Percentiles rank a stretch among this genome's conserved stretches.
These are phyloP conservation scores for Sebastes itinus DNA, from an alignment of 2,797 vertebrate species.

Conservation along the genomic window DNA sequence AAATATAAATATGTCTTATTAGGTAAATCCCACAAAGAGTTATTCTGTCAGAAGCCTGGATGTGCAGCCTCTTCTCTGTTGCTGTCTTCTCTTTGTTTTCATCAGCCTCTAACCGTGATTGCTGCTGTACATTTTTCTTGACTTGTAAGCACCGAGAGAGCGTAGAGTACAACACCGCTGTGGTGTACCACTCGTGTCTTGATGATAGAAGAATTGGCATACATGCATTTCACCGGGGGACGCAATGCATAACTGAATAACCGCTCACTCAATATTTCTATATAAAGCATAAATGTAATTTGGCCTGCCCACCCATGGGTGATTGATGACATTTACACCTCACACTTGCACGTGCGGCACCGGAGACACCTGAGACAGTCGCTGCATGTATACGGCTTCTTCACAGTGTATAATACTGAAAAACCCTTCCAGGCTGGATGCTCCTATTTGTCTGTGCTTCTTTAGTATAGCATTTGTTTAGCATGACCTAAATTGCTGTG, in stretches of 20 bases:
- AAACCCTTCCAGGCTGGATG: conserved; percentile 48
- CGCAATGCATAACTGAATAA: conserved; percentile 40
- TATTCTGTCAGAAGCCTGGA: conserved; percentile 14
- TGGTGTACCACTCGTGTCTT: conserved; percentile 15
- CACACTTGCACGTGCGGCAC: conserved; percentile 28
- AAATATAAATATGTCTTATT: conserved; percentile 27
- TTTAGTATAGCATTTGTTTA: conserved; percentile 75
- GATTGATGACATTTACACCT: conserved; percentile 46
- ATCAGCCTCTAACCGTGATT: conserved; percentile 7
- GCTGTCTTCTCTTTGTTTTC: conserved; percentile 26
- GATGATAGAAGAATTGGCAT: background rate
- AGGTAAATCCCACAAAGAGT: conserved; percentile 31
- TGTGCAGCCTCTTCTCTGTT: conserved; percentile 30
- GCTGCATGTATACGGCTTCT: background rate
- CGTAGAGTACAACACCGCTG: background rate
- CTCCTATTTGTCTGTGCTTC: conserved; percentile 60
- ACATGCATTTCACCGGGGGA: conserved; percentile 9
- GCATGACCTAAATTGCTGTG: conserved; percentile 81
- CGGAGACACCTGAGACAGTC: conserved; percentile 21
- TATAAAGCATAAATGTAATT: conserved; percentile 32
- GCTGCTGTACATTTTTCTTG: conserved; percentile 24
- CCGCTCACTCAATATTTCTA: conserved; percentile 27
- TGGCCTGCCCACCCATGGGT: conserved; percentile 6
- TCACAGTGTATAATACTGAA: conserved; percentile 13
- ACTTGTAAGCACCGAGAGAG: background rate